phyloP scores from a whole-genome alignment of 2,888 invertebrate species.

The Eupithecia exiguata region DNA sequence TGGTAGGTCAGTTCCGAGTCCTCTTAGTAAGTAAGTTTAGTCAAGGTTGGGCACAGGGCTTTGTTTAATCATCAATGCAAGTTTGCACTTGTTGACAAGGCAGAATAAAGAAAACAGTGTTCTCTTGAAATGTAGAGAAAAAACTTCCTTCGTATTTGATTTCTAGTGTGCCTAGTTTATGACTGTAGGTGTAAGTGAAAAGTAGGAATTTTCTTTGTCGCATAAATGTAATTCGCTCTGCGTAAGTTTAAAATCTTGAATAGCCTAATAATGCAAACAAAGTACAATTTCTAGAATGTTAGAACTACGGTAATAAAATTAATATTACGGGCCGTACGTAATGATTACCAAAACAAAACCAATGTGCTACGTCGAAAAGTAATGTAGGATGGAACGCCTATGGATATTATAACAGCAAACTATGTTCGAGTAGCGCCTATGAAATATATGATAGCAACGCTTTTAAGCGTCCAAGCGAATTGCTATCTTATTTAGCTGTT shows the following conservation, averaged over 20 bases:
- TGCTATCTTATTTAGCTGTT: constrained; percentile 22
- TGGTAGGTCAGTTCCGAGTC: background rate
- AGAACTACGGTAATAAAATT: constrained; percentile 14
- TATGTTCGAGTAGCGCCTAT: constrained; percentile 24
- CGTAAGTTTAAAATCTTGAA: background rate
- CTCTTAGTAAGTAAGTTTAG: background rate
- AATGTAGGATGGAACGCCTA: constrained; percentile 1
- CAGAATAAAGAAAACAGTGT: background rate
- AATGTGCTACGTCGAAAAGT: background rate
- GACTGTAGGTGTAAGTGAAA: background rate
- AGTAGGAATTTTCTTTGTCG: background rate
- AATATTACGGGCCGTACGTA: background rate
- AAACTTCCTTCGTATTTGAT: background rate
- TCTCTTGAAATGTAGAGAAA: background rate
- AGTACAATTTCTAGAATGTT: constrained; percentile 23
- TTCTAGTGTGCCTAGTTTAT: constrained; percentile 1
- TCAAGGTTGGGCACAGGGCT: background rate
- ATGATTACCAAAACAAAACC: background rate
- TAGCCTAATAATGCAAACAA: constrained; percentile 25
- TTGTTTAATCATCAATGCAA: background rate
- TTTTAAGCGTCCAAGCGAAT: background rate
- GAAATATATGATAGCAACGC: constrained; percentile 23
- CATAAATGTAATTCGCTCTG: background rate
- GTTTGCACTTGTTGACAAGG: constrained; percentile 5
- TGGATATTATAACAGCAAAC: background rate